Conservation (phyloP, 1,140 invertebrate species). For the Trachelipus rathkii region DNA sequence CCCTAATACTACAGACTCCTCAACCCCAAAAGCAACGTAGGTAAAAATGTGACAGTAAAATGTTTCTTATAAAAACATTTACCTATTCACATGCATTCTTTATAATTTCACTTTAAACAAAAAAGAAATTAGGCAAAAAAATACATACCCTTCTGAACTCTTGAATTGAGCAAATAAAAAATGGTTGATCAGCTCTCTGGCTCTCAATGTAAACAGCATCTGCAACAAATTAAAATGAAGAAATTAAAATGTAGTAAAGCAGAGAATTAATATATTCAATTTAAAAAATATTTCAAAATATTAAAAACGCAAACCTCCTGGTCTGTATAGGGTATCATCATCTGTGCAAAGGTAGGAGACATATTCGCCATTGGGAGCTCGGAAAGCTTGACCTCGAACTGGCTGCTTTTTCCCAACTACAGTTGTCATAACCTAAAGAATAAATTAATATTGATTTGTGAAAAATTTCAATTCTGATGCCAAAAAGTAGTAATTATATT, state of each 20-base stretch:
- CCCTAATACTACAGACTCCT: too few relatives aligned
- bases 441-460: too few relatives aligned
- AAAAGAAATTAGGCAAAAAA: neutral
- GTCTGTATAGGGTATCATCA: constrained; percentile 48
- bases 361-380: constrained; percentile 47
- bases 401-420: constrained; percentile 49
- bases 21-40: too few relatives aligned
- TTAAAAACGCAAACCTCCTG: constrained; percentile 46
- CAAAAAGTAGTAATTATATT: too few relatives aligned
- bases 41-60: too few relatives aligned
- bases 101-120: too few relatives aligned
- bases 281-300: neutral
- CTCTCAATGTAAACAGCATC: constrained; percentile 55
- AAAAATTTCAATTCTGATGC: too few relatives aligned
- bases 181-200: constrained; percentile 53
- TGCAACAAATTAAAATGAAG: constrained; percentile 45
- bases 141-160: constrained; percentile 52
- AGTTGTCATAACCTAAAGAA: constrained; percentile 47
- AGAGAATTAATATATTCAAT: too few relatives aligned
- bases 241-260: too few relatives aligned
- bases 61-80: too few relatives aligned
- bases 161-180: constrained; percentile 53
- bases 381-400: constrained; percentile 48
- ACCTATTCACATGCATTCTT: too few relatives aligned
- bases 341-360: constrained; percentile 48